Percentiles rank a stretch among this genome's conserved stretches.
These are phyloP conservation scores for Pantherophis vulpinus DNA, from an alignment of 2,797 vertebrate species.

Conservation along the genomic window DNA sequence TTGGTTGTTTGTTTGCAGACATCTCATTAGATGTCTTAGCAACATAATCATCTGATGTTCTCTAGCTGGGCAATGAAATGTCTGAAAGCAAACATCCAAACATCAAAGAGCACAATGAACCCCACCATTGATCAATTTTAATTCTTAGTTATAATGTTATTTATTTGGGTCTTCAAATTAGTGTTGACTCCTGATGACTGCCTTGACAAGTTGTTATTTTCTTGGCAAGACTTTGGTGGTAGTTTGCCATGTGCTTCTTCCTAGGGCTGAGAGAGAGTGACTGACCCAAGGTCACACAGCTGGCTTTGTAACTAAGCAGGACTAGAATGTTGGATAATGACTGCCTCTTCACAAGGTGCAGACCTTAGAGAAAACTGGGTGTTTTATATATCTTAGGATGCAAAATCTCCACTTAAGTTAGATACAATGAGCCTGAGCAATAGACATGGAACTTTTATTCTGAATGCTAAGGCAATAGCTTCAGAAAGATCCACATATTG, in stretches of 20 bases:
- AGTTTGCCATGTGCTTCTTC: too few species aligned
- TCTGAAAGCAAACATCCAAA: not conserved
- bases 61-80: not conserved
- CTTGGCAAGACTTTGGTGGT: too few species aligned
- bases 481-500: not conserved
- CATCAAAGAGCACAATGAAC: not conserved
- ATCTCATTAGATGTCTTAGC: not conserved
- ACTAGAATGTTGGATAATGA: constrained; percentile 25
- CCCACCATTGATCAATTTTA: not conserved
- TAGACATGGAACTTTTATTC: not conserved
- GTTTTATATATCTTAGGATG: constrained; percentile 25
- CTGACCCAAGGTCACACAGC: not conserved
- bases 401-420: not conserved
- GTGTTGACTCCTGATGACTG: too few species aligned
- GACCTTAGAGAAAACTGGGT: not conserved
- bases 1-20: not conserved
- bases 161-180: not conserved
- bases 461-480: not conserved
- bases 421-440: not conserved
- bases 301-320: constrained; percentile 18
- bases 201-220: too few species aligned
- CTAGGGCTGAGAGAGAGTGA: not conserved
- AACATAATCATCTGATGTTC: not conserved
- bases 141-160: not conserved
- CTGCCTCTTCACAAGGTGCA: not conserved